A percentile compares a stretch with the other conserved stretches of the same genome.
Conservation (phyloP, 2,888 invertebrate species). For the Schizotus pectinicornis region DNA sequence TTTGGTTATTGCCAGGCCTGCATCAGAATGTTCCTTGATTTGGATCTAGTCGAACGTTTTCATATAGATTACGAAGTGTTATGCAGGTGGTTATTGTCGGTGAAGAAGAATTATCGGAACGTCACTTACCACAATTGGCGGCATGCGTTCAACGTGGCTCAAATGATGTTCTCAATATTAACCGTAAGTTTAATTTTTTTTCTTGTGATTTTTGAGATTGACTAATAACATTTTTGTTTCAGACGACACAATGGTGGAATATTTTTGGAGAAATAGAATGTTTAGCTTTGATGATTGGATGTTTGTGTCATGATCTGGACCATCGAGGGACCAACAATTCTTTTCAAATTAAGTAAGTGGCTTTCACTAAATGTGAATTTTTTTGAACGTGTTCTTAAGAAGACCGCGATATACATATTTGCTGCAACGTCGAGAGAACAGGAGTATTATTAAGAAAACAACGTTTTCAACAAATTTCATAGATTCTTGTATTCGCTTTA, state of each 20-base stretch:
- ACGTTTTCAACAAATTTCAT: too few relatives aligned
- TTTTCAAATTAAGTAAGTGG: conserved; percentile 91
- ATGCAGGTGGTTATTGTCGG: conserved; percentile 90
- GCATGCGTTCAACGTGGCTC: conserved; percentile 95
- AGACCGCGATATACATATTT: too few relatives aligned
- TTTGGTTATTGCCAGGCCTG: conserved; percentile 68
- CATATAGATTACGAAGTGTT: conserved; percentile 92
- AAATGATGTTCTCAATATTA: conserved; percentile 96
- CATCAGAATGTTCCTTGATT: conserved; percentile 91
- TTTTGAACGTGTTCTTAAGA: too few relatives aligned
- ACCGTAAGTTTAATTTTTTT: conserved; percentile 68
- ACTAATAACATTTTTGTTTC: conserved; percentile 49
- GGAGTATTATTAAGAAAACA: background rate
- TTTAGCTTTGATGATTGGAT: conserved; percentile 89
- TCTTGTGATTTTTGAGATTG: conserved; percentile 9
- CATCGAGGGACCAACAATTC: conserved; percentile 97
- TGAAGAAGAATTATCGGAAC: conserved; percentile 93
- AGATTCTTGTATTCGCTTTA: too few relatives aligned
- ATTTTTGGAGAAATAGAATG: conserved; percentile 91
- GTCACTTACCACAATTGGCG: conserved; percentile 97
- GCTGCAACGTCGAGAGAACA: background rate
- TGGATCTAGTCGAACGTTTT: conserved; percentile 90
- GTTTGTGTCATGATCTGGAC: conserved; percentile 93
- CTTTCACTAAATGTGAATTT: too few relatives aligned
- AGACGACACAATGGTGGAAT: conserved; percentile 94